Evolutionary conservation across 2,797 vertebrate genomes (phyloP).

Genomic region (Melopsittacus undulatus): DNA sequence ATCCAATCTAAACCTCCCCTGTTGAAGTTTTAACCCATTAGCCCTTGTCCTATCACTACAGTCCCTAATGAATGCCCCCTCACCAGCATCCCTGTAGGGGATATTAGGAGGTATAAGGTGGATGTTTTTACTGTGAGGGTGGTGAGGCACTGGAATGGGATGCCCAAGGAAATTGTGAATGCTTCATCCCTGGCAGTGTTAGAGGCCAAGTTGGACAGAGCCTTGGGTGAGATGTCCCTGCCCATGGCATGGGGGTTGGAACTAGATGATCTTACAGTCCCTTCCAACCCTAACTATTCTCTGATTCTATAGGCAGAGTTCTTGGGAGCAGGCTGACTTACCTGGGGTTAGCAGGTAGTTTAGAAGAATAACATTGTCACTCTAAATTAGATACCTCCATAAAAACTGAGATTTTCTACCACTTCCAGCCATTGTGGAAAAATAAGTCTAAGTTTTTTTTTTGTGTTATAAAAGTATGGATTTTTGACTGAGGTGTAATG

Average conservation of each 20-base stretch:
- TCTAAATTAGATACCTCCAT: background rate
- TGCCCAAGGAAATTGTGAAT: too few relatives aligned
- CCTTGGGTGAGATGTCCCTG: background rate
- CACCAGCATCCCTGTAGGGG: too few relatives aligned
- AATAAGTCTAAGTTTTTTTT: background rate
- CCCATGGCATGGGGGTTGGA: background rate
- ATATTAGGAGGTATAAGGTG: too few relatives aligned
- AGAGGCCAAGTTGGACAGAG: too few relatives aligned
- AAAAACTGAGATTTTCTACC: background rate
- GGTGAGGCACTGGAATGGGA: too few relatives aligned
- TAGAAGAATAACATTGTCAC: background rate
- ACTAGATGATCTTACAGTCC: background rate
- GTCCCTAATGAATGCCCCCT: too few relatives aligned
- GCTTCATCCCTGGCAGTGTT: too few relatives aligned
- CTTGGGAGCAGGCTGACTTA: background rate
- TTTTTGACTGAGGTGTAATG: accelerated
- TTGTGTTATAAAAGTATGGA: background rate
- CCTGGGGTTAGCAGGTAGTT: background rate
- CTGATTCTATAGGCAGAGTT: background rate
- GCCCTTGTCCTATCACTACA: too few relatives aligned
- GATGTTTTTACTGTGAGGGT: too few relatives aligned
- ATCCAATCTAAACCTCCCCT: too few relatives aligned
- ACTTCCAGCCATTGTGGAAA: background rate
- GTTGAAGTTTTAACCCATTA: too few relatives aligned
- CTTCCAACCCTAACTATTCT: background rate